Evolutionary conservation across 2,888 invertebrate genomes (phyloP).

Genomic region (Phengaris arion): DNA sequence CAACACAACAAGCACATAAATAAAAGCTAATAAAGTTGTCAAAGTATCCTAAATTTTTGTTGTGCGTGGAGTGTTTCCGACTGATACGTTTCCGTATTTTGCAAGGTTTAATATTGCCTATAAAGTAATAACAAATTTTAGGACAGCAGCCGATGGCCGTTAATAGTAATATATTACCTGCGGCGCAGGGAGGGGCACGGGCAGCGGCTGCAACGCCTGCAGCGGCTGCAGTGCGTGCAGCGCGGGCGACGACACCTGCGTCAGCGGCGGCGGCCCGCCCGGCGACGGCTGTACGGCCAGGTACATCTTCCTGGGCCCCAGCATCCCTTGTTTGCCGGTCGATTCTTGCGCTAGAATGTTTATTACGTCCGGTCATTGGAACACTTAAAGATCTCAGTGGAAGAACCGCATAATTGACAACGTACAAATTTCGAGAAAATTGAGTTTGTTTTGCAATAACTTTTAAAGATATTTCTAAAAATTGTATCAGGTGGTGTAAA

Average conservation of each 20-base stretch:
- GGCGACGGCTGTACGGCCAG: slow-evolving; percentile 89
- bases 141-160: slow-evolving; percentile 5
- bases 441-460: no score
- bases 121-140: neutral
- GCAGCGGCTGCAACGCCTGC: slow-evolving; percentile 61
- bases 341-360: slow-evolving; percentile 87
- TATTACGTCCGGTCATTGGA: slow-evolving; percentile 12
- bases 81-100: neutral
- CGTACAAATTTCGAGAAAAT: no score
- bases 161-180: slow-evolving; percentile 76
- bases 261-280: slow-evolving; percentile 58
- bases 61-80: neutral
- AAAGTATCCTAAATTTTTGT: neutral
- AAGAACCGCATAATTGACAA: no score
- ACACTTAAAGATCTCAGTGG: neutral
- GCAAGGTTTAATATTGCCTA: neutral
- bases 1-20: neutral
- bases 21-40: neutral
- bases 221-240: slow-evolving; percentile 50
- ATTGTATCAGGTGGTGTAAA: no score
- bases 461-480: no score
- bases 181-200: slow-evolving; percentile 70
- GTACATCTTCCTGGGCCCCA: slow-evolving; percentile 92
- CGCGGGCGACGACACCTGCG: slow-evolving; percentile 50
- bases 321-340: slow-evolving; percentile 90